These are phyloP conservation scores for Drosophila leonis DNA, from an alignment of 2,888 invertebrate genomes.

Conservation along the genomic window DNA sequence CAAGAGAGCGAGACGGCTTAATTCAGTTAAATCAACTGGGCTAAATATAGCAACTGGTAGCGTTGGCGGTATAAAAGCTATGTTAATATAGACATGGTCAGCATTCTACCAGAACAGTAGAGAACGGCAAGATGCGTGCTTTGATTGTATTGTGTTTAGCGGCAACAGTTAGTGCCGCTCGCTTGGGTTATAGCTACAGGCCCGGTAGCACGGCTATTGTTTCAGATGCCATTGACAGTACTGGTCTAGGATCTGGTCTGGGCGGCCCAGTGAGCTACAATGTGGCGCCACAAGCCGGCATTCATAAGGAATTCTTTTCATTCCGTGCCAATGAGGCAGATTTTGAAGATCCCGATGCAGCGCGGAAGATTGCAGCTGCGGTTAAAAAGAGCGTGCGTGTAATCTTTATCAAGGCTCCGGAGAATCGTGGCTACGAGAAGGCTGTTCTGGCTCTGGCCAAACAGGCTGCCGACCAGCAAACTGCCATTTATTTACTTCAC, in stretches of 20 bases:
- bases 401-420: constrained; percentile 79
- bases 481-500: constrained; percentile 78
- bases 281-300: constrained; percentile 59
- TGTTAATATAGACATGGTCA: constrained; percentile 54
- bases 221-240: constrained; percentile 20
- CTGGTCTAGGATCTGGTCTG: constrained; percentile 14
- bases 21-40: constrained; percentile 64
- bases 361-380: constrained; percentile 58
- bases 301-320: constrained; percentile 74
- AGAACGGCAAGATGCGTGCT: constrained; percentile 62
- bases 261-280: constrained; percentile 58
- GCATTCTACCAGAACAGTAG: constrained; percentile 70
- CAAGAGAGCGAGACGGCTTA: constrained; percentile 53
- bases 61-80: constrained; percentile 79
- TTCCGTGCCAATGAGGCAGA: constrained; percentile 77
- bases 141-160: constrained; percentile 66
- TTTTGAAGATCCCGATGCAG: constrained; percentile 65
- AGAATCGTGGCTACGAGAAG: constrained; percentile 76
- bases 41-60: constrained; percentile 58
- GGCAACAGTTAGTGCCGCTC: constrained; percentile 62
- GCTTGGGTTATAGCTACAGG: constrained; percentile 64
- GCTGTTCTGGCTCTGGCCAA: constrained; percentile 78
- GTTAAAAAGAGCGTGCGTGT: constrained; percentile 76
- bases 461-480: constrained; percentile 77
- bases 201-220: constrained; percentile 41